Evolutionary conservation across 1,140 invertebrate species (phyloP).

Genomic region (Ooceraea biroi): DNA sequence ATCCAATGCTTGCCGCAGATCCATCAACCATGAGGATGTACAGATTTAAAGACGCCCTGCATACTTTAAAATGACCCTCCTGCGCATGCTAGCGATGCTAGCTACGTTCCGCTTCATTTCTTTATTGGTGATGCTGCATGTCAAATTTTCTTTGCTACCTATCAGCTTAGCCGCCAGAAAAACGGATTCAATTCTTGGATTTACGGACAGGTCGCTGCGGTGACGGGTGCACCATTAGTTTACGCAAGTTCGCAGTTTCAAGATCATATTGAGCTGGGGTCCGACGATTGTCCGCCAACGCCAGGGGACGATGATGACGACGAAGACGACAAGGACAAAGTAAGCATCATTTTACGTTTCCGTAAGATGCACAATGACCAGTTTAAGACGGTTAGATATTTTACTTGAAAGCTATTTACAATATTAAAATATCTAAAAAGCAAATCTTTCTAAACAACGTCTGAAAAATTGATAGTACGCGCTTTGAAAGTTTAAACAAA

Average conservation of each 20-base stretch:
- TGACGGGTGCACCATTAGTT: constrained; percentile 81
- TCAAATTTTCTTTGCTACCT: constrained; percentile 61
- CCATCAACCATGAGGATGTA: constrained; percentile 23
- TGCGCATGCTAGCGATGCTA: constrained; percentile 22
- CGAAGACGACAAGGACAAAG: constrained; percentile 93
- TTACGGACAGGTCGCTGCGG: constrained; percentile 81
- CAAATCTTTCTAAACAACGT: not conserved
- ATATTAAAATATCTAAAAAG: too few relatives aligned
- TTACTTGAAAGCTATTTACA: too few relatives aligned
- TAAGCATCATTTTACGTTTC: constrained; percentile 70
- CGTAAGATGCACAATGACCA: not conserved
- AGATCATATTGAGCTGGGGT: constrained; percentile 72
- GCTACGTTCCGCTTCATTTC: constrained; percentile 23
- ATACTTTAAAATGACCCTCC: not conserved
- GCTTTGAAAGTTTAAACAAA: not conserved
- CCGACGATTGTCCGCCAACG: constrained; percentile 83
- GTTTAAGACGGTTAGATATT: not conserved
- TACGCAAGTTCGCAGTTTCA: constrained; percentile 79
- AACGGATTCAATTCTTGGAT: constrained; percentile 71
- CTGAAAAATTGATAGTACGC: not conserved
- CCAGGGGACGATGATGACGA: constrained; percentile 94
- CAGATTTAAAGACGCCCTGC: too few relatives aligned
- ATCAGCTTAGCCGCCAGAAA: constrained; percentile 65
- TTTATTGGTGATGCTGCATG: constrained; percentile 71
- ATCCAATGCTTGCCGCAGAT: constrained; percentile 6